Base-by-base conservation (phyloP, 2,888 invertebrate species). In the Drosophila pseudotalamancana region DNA sequence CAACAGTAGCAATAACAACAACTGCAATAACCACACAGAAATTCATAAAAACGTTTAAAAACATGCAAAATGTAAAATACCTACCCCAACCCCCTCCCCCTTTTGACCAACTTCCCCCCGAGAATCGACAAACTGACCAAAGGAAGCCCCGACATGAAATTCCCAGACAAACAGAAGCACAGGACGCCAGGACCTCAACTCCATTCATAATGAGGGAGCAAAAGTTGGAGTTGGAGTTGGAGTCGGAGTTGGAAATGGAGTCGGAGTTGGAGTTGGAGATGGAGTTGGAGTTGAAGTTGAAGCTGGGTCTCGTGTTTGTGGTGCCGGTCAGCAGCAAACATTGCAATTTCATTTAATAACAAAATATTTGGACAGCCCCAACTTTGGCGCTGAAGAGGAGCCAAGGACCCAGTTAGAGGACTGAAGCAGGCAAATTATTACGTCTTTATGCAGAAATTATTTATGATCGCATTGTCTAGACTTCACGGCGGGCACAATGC, bases 381-480 rank as follows among this genome's bases (percentile, higher is more conserved):
- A 34, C 51, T 31, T 8, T 21, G 21, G 32, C n/a, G 32, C n/a
- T 11, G 39, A 12, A 14, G 43, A 29, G 43, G 45, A 39, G 27
- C 4, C 43, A 29, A 37, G 32, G 27, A 21, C 50, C 43, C 57
- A 70, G 62, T 51, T 54, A 59, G 57, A 54, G 2, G 21, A 6
- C 21, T 5, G n/a, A 46, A n/a, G 48, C 65, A 74, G 29, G 43
- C 43, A 85, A 86, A 85, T 78, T 77, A 85, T 82, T 75, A 82
- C 66, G 74, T 85, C 83, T 82, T 82, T 83, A 80, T 83, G 86
- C 82, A 66, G 70, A 83, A 86, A 83, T 83, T 83, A 83, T 83
- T 83, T 83, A 83, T 83, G 82, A 83, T 83, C 80, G 83, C 71
- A 76, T 86, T 83, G 82, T 83, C 82, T 83, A 83, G 86, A 83